These are phyloP conservation scores for Ochotona princeps DNA, from an alignment of 2,113 vertebrate species.

Conservation along the genomic window DNA sequence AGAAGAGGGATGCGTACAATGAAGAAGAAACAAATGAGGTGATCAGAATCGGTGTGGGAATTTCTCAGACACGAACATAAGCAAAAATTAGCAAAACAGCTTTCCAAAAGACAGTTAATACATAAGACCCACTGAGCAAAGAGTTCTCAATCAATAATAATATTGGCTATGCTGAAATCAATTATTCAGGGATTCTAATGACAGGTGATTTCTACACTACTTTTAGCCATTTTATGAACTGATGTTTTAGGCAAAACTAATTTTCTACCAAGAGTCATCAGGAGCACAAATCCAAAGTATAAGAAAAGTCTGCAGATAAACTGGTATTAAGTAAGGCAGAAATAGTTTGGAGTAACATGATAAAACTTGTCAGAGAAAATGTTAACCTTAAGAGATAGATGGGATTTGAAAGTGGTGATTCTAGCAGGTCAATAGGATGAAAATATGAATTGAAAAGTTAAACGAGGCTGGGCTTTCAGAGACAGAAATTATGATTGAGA, in stretches of 20 bases:
- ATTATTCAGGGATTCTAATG: conserved; percentile 26
- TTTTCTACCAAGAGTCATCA: neutral
- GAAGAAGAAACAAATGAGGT: no score
- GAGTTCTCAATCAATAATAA: neutral
- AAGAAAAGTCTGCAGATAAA: neutral
- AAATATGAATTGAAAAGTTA: neutral
- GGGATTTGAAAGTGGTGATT: neutral
- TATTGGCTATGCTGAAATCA: neutral
- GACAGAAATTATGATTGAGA: neutral
- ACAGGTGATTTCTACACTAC: neutral
- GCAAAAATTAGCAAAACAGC: no score
- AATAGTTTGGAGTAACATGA: neutral
- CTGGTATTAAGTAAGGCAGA: neutral
- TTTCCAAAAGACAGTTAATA: no score
- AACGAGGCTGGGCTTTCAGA: no score
- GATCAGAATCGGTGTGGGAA: no score
- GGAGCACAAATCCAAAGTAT: neutral
- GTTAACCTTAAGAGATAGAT: neutral
- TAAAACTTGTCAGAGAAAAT: neutral
- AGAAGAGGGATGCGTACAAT: no score
- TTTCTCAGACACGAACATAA: no score
- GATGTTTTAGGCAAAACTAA: neutral
- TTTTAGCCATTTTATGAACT: neutral
- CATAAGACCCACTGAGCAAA: no score
- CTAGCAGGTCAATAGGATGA: neutral